These are phyloP conservation scores for Amphibalanus amphitrite DNA, from an alignment of 1,140 invertebrate species.

Conservation along the genomic window DNA sequence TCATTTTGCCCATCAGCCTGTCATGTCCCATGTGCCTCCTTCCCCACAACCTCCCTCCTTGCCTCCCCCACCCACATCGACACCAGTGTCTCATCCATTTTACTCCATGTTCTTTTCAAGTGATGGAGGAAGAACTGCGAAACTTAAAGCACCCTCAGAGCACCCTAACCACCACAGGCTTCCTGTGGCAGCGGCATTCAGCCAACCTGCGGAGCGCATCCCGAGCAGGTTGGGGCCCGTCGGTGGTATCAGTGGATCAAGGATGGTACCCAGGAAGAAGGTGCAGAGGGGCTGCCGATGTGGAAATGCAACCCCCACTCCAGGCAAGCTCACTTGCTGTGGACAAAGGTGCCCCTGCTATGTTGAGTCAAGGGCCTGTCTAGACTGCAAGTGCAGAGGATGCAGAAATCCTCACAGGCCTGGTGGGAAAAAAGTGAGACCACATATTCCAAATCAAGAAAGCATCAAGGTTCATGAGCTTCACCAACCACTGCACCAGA, in stretches of 20 bases:
- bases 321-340: conserved; percentile 77
- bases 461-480: conserved; percentile 19
- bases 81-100: too few relatives aligned
- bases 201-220: neutral
- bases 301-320: conserved; percentile 70
- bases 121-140: too few relatives aligned
- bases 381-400: conserved; percentile 72
- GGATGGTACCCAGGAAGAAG: conserved; percentile 15
- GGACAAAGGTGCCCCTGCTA: conserved; percentile 86
- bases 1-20: too few relatives aligned
- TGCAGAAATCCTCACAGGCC: conserved; percentile 72
- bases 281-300: conserved; percentile 54
- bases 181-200: neutral
- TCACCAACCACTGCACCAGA: conserved; percentile 11
- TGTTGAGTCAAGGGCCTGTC: conserved; percentile 63
- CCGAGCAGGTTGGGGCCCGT: neutral
- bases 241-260: neutral
- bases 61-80: too few relatives aligned
- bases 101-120: too few relatives aligned
- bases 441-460: conserved; percentile 17
- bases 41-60: too few relatives aligned
- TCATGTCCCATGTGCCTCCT: too few relatives aligned
- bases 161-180: conserved; percentile 4
- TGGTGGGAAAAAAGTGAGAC: conserved; percentile 54
- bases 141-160: neutral